Evolutionary conservation across 2,797 vertebrate species (phyloP), one percentile per base, ranked within the genome.

Genomic region (Phalloptychus januarius): DNA sequence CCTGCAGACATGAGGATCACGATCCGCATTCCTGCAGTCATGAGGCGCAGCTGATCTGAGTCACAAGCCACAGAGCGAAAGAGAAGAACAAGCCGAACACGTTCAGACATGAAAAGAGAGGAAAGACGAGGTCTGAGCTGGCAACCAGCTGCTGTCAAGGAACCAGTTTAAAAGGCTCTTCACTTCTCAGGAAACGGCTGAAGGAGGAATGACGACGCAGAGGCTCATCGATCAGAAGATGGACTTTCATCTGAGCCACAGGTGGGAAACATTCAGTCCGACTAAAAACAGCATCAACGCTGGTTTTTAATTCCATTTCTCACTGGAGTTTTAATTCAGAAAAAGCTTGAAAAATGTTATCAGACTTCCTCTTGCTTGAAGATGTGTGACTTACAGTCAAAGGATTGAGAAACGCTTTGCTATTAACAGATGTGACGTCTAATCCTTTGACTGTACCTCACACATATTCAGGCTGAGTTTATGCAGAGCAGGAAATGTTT

Each of bases 21-120:
- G 87, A 76, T 81, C 85, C 70, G 77, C 92, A 95, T 95, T 96
- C 94, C 89, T 90, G 72, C 4, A 93, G 94, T 96, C 95, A 96
- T 95, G 95, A 88, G 96, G 88, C 78, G 1, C 6, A 25, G 89
- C 87, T 95, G 90, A 95, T 91, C 91, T 80, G 79, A 95, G 93
- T 96, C 95, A 96, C 94, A 93, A 69, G 92, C 77, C 52, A 5
- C 28, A 85, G 77, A 75, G 63, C 72, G 77, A 79, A 77, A 76
- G 15, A 73, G 36, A 75, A 61, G 72, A 75, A 71, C 31, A 84
- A 80, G 73, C 67, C 12, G 25, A 54, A 16, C 40, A 13, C 45
- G 73, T 79, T 42, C 25, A 52, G 75, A 23, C 46, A 48, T 75
- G 76, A 85, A 67, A 78, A 86, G 76, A 50, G 48, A 44, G 28